Evolutionary conservation across 2,797 vertebrate genomes (phyloP).

Genomic region (Steatocranus sp.): DNA sequence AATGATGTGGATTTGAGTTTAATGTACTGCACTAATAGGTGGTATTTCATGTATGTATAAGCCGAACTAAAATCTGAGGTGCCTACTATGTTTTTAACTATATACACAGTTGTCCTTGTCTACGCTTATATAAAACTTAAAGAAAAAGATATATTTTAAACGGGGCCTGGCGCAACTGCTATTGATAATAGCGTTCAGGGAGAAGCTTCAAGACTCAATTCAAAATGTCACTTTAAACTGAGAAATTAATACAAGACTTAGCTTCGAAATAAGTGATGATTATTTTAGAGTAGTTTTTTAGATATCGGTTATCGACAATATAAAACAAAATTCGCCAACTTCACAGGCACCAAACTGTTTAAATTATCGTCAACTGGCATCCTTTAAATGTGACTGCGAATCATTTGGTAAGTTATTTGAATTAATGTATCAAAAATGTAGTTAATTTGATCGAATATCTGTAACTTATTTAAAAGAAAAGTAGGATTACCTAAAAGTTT

Average conservation of each 20-base stretch:
- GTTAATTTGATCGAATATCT: background rate
- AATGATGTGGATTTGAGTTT: background rate
- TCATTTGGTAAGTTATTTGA: background rate
- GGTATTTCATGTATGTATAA: background rate
- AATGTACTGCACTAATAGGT: background rate
- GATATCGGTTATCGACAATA: background rate
- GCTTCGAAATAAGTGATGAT: background rate
- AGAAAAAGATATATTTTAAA: background rate
- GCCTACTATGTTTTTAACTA: fast-evolving
- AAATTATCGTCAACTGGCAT: background rate
- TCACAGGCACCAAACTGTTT: background rate
- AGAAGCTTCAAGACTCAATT: background rate
- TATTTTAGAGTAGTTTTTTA: background rate
- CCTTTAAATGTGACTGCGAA: background rate
- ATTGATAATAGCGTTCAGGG: background rate
- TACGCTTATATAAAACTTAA: background rate
- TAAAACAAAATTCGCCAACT: background rate
- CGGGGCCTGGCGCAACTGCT: background rate
- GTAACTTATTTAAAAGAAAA: background rate
- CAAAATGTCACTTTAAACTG: background rate
- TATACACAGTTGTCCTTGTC: background rate
- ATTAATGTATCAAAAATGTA: background rate
- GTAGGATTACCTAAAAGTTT: slow-evolving; percentile 4
- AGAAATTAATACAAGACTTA: background rate
- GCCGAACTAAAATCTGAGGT: background rate